Conservation (phyloP, 1,140 invertebrate species). For the Rhopalosiphum padi region DNA sequence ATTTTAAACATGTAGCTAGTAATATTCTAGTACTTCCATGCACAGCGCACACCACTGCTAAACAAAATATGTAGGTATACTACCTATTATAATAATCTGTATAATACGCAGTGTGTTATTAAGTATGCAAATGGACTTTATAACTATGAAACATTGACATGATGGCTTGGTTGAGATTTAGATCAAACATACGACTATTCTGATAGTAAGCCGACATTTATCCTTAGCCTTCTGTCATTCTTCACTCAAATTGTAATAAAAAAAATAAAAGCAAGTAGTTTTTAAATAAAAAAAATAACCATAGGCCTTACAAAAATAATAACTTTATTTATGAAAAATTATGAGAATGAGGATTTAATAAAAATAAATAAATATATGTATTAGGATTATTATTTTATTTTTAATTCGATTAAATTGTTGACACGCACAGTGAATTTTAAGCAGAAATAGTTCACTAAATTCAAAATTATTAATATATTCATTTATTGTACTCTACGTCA, state of each 20-base stretch:
- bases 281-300: slow-evolving; percentile 25
- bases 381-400: slow-evolving; percentile 21
- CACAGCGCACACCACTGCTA: neutral
- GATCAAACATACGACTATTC: slow-evolving; percentile 35
- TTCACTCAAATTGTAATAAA: slow-evolving; percentile 17
- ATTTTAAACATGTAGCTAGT: neutral
- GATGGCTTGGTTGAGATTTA: slow-evolving; percentile 37
- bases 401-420: neutral
- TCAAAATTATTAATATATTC: neutral
- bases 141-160: slow-evolving; percentile 39
- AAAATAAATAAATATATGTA: neutral
- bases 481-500: neutral
- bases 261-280: neutral
- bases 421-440: slow-evolving; percentile 10
- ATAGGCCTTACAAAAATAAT: neutral
- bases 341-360: neutral
- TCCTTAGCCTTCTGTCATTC: slow-evolving; percentile 3
- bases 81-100: neutral
- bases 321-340: neutral
- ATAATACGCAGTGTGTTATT: slow-evolving; percentile 42
- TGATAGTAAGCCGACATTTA: slow-evolving; percentile 46
- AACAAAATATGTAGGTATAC: slow-evolving; percentile 36
- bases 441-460: slow-evolving; percentile 1
- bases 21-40: slow-evolving; percentile 2
- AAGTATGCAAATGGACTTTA: slow-evolving; percentile 51